Conservation (phyloP, 2,888 invertebrate genomes). For the Pachydiplax longipennis region DNA sequence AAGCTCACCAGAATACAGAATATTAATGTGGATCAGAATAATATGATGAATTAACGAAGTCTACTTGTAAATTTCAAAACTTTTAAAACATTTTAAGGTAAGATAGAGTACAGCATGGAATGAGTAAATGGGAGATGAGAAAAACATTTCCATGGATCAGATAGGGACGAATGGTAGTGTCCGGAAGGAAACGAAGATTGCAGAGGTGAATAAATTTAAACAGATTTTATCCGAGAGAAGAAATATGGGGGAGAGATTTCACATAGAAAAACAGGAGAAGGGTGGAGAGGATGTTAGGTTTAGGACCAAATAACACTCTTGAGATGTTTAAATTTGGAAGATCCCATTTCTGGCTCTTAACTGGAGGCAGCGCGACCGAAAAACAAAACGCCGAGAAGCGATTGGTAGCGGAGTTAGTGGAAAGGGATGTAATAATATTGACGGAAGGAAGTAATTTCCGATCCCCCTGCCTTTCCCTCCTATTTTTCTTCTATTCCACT, state of each 20-base stretch:
- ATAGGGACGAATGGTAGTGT: not conserved
- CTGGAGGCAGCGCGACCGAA: not conserved
- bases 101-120: too few relatives aligned
- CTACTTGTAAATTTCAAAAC: too few relatives aligned
- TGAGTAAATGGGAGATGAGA: too few relatives aligned
- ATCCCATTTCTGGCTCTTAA: not conserved
- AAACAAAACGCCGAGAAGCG: not conserved
- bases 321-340: not conserved
- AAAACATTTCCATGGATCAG: too few relatives aligned
- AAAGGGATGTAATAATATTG: conserved; percentile 21
- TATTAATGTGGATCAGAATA: too few relatives aligned
- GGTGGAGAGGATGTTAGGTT: not conserved
- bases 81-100: too few relatives aligned
- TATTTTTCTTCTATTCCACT: too few relatives aligned
- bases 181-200: not conserved
- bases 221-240: too few relatives aligned
- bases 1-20: too few relatives aligned
- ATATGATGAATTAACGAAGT: too few relatives aligned
- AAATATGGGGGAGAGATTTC: too few relatives aligned
- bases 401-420: not conserved
- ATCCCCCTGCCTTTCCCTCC: not conserved
- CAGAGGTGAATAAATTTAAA: not conserved
- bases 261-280: too few relatives aligned
- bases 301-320: not conserved
- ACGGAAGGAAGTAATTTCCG: conserved; percentile 43